Evolutionary conservation across 2,113 vertebrate species (phyloP), one percentile per base, ranked within the genome.

Genomic region (Paramisgurnus dabryanus): DNA sequence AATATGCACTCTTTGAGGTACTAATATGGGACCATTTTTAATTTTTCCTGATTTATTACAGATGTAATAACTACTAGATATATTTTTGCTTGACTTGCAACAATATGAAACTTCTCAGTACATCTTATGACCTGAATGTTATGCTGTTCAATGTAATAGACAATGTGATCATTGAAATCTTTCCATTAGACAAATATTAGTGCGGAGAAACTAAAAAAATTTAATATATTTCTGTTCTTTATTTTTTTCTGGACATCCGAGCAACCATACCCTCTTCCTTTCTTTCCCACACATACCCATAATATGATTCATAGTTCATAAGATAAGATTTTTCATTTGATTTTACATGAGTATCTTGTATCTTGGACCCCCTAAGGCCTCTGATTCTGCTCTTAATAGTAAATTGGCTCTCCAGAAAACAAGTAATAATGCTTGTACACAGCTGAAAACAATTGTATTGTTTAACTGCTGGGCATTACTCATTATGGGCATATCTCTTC

Each of bases 401-500:
- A 64, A 75, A 75, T 75, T 75, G 72, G 72, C 60, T 75, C 58
- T n/a, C 41, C 60, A 12, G 43, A 75, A 13, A 75, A 58, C 72
- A 75, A 75, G 72, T 75, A 75, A 75, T 75, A 75, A 75, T 49
- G 58, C 22, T 64, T 18, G 47, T 64, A 58, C 71, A 61, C 72
- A 61, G 57, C 58, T 75, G 58, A 75, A 75, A 75, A 64, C 72
- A 64, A 75, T 75, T 64, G 58, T 75, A 61, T 75, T 75, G 72
- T 64, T 64, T 75, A 75, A 64, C 72, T 75, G 57, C 41, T 63
- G 41, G 72, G 57, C 58, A 75, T 75, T 75, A 75, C 58, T 75
- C 72, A 75, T 75, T 73, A 39, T 73, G 70, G 70, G 10, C 70
- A 73, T 73, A 73, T 73, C 55, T 75, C 57, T 75, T 75, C 72